phyloP scores from a whole-genome alignment of 2,113 vertebrate species.

The Oriolus oriolus region DNA sequence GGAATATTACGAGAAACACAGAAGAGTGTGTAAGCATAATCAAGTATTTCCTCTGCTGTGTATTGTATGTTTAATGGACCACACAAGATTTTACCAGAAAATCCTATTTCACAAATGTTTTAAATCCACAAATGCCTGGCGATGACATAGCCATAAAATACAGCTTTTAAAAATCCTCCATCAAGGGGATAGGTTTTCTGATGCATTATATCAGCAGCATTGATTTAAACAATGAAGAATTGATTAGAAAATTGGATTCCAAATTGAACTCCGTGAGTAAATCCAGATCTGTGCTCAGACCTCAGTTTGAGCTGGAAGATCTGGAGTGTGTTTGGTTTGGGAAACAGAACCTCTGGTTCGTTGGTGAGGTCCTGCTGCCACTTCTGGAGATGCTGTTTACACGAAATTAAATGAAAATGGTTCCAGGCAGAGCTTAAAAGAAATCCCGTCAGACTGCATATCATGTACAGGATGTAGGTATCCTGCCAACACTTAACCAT shows the following conservation, averaged over 20 bases:
- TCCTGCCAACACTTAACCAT: not conserved
- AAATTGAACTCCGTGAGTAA: not conserved
- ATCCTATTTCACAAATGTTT: conserved; percentile 41
- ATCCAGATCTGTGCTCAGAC: conserved; percentile 5
- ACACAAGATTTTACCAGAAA: conserved; percentile 61
- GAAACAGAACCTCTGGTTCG: not conserved
- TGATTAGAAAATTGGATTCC: conserved; percentile 41
- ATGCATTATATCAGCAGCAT: conserved; percentile 32
- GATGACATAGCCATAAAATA: conserved; percentile 39
- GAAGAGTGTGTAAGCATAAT: conserved; percentile 13
- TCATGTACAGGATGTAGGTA: not conserved
- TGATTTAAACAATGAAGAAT: conserved; percentile 52
- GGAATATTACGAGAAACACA: conserved; percentile 1
- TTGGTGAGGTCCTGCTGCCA: not conserved
- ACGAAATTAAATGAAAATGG: not conserved
- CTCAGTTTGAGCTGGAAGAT: not conserved
- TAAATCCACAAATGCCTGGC: conserved; percentile 34
- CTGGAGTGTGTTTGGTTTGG: not conserved
- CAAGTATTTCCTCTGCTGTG: conserved; percentile 41
- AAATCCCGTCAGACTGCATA: not conserved
- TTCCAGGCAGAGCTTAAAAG: not conserved
- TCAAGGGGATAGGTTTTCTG: conserved; percentile 15
- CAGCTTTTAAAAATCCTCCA: conserved; percentile 28
- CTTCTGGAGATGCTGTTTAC: not conserved
- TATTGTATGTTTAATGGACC: conserved; percentile 34